These are phyloP conservation scores for Diarsia brunnea DNA, from an alignment of 2,888 invertebrate species.

Conservation along the genomic window DNA sequence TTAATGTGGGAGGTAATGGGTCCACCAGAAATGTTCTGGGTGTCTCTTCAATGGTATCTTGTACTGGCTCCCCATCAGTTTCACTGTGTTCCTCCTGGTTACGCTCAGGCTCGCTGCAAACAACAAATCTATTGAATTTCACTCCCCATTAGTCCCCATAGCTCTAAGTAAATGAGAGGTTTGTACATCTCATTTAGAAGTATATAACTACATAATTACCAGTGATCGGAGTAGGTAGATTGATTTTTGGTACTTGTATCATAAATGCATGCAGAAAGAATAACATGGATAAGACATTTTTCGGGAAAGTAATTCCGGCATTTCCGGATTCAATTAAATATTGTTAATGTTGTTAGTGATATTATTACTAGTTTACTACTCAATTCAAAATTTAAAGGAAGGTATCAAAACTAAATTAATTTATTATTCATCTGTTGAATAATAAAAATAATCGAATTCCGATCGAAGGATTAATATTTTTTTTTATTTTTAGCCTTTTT, in stretches of 20 bases:
- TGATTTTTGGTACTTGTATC: not conserved
- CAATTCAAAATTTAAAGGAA: no score
- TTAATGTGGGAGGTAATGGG: constrained; percentile 69
- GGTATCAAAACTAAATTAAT: no score
- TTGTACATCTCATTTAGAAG: no score
- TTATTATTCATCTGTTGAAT: no score
- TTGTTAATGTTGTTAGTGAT: no score
- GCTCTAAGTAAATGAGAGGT: not conserved
- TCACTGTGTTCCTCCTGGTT: constrained; percentile 7
- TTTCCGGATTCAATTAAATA: no score
- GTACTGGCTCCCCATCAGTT: constrained; percentile 15
- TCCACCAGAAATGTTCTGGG: constrained; percentile 50
- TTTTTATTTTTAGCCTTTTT: no score
- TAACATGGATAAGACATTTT: not conserved
- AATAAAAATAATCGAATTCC: no score
- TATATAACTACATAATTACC: no score
- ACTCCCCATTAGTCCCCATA: not conserved
- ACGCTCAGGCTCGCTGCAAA: constrained; percentile 37
- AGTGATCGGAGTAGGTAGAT: no score
- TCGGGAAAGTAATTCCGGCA: not conserved
- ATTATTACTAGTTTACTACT: no score
- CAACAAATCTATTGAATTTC: not conserved
- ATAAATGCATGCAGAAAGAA: not conserved
- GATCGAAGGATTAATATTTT: no score
- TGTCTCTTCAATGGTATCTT: constrained; percentile 14